phyloP scores from a whole-genome alignment of 2,113 vertebrate species.

The Lethenteron reissneri region DNA sequence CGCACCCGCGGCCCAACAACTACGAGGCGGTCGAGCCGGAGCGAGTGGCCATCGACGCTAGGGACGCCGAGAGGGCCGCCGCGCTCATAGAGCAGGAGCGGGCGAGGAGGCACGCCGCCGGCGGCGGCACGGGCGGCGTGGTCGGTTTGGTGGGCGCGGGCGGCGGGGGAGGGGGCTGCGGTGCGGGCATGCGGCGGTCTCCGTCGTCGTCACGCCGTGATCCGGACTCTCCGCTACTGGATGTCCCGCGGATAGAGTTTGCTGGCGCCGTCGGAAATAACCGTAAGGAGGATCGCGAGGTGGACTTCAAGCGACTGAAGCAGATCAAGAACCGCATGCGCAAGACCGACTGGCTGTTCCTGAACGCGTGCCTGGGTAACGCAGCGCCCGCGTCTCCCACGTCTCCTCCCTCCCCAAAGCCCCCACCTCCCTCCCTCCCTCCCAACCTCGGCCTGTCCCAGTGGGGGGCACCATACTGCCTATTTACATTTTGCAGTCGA shows the following conservation, averaged over 20 bases:
- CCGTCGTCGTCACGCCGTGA: not conserved
- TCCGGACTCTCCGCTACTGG: not conserved
- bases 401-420: too few relatives aligned
- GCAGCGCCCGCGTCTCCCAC: too few relatives aligned
- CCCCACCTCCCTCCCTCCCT: too few relatives aligned
- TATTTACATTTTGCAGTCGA: too few relatives aligned
- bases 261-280: constrained; percentile 1
- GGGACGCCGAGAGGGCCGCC: too few relatives aligned
- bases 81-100: not conserved
- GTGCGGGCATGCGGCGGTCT: not conserved
- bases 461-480: too few relatives aligned
- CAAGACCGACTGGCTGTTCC: constrained; percentile 5
- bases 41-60: too few relatives aligned
- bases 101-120: not conserved
- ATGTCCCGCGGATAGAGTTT: not conserved
- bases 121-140: not conserved
- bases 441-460: too few relatives aligned
- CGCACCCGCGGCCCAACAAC: not conserved
- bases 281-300: constrained; percentile 1
- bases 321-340: constrained; percentile 5
- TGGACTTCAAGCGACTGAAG: not conserved
- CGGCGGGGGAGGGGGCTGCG: not conserved
- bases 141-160: not conserved
- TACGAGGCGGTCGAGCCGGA: not conserved
- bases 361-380: constrained; percentile 1